These are phyloP conservation scores for Drosophila equinoxialis DNA, from an alignment of 1,140 invertebrate genomes.

Conservation along the genomic window DNA sequence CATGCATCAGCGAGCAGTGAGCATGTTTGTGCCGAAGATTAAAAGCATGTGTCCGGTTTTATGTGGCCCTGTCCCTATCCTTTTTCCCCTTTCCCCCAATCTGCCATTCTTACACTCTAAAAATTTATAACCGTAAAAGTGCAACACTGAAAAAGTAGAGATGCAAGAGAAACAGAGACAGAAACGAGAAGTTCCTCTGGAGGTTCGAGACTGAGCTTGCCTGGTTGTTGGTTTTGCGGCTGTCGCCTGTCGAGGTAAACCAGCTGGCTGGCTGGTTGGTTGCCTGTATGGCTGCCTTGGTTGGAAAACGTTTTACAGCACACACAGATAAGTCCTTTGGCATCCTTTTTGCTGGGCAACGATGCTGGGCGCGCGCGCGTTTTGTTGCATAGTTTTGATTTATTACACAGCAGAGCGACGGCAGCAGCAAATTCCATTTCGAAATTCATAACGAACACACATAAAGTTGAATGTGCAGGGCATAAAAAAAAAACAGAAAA, in stretches of 20 bases:
- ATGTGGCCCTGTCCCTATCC: conserved; percentile 39
- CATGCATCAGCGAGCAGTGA: conserved; percentile 79
- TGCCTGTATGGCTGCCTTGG: conserved; percentile 9
- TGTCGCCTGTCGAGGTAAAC: conserved; percentile 58
- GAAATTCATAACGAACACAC: conserved; percentile 73
- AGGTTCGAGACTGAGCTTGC: conserved; percentile 7
- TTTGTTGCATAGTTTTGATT: conserved; percentile 81
- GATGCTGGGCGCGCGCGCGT: conserved; percentile 53
- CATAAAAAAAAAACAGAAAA: conserved; percentile 43
- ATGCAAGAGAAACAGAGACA: conserved; percentile 24
- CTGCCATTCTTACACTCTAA: conserved; percentile 34
- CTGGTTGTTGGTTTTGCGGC: conserved; percentile 55
- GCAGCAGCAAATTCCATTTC: conserved; percentile 68
- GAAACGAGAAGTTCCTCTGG: conserved; percentile 9
- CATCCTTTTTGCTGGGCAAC: conserved; percentile 60
- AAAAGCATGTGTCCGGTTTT: conserved; percentile 82
- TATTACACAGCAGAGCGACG: conserved; percentile 59
- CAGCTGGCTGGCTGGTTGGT: conserved; percentile 62
- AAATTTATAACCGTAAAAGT: conserved; percentile 81
- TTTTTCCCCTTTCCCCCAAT: background rate
- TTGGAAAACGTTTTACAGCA: conserved; percentile 67
- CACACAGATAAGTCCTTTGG: conserved; percentile 75
- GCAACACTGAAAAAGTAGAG: conserved; percentile 71
- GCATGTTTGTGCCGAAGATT: conserved; percentile 80
- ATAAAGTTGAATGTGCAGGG: conserved; percentile 45